Conservation (phyloP, 1,140 invertebrate species). For the Drosophila arawakana region DNA sequence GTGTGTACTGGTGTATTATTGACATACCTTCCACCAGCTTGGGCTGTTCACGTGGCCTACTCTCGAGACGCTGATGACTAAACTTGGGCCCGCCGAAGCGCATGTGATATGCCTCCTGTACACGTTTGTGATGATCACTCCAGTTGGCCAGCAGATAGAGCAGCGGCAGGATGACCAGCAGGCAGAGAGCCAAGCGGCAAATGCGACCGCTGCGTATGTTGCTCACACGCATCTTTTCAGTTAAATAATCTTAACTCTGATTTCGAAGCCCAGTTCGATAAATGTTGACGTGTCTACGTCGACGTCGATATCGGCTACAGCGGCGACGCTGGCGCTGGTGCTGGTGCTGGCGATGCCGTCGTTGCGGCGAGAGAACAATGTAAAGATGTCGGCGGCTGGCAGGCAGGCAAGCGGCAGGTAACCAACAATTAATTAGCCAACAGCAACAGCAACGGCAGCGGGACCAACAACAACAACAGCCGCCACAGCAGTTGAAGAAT, state of each 20-base stretch:
- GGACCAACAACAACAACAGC: slow-evolving; percentile 5
- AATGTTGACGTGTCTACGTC: slow-evolving; percentile 68
- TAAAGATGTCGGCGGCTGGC: background rate
- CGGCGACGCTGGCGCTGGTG: background rate
- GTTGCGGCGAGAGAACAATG: slow-evolving; percentile 14
- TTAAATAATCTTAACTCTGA: background rate
- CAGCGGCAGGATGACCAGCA: slow-evolving; percentile 79
- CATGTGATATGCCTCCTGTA: slow-evolving; percentile 70
- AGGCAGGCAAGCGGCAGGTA: slow-evolving; percentile 18
- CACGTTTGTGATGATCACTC: slow-evolving; percentile 79
- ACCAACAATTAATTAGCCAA: slow-evolving; percentile 22
- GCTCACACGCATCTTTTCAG: slow-evolving; percentile 74
- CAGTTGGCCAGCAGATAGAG: slow-evolving; percentile 84
- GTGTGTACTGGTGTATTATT: background rate
- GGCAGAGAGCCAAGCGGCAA: slow-evolving; percentile 73
- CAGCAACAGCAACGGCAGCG: slow-evolving; percentile 11
- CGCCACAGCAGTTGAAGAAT: slow-evolving; percentile 44
- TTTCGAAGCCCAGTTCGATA: slow-evolving; percentile 18
- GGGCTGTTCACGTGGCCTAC: slow-evolving; percentile 71
- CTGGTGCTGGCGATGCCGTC: background rate
- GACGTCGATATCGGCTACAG: slow-evolving; percentile 10
- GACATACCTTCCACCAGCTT: slow-evolving; percentile 77
- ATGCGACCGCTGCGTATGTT: slow-evolving; percentile 84
- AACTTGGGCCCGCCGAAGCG: slow-evolving; percentile 70
- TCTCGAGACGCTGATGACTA: slow-evolving; percentile 70